phyloP scores from a whole-genome alignment of 2,797 vertebrate species.

The Eulemur albifrons region DNA sequence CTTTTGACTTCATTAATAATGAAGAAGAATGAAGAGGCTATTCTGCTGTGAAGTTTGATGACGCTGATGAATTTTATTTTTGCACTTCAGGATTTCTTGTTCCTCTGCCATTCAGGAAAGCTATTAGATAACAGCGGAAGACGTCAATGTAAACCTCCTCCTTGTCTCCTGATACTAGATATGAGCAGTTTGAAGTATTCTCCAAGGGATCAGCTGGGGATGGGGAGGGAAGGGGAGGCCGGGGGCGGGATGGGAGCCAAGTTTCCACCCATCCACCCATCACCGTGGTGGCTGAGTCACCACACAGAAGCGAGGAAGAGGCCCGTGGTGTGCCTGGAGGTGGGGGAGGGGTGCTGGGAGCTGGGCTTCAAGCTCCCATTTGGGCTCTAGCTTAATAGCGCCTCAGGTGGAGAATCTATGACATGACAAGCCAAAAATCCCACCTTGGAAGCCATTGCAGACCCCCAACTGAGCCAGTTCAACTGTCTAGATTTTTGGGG shows the following conservation, averaged over 20 bases:
- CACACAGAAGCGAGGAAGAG: background rate
- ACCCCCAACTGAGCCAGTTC: background rate
- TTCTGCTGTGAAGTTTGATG: background rate
- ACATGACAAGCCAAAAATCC: background rate
- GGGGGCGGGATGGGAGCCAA: background rate
- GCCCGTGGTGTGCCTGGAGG: background rate
- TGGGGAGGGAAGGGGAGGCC: background rate
- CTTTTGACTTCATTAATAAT: conserved; percentile 79
- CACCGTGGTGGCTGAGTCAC: background rate
- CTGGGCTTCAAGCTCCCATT: background rate
- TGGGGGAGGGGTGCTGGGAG: background rate
- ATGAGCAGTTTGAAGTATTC: background rate
- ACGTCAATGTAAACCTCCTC: conserved; percentile 4
- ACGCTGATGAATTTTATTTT: conserved; percentile 65
- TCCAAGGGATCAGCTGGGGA: background rate
- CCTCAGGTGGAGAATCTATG: background rate
- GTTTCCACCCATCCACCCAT: background rate
- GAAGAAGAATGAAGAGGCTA: background rate
- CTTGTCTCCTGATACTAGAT: background rate
- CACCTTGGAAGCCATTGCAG: background rate
- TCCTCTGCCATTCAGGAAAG: conserved; percentile 45
- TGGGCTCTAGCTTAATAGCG: background rate
- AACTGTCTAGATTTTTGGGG: background rate
- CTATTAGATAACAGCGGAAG: background rate
- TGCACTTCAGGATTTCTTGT: background rate